Base-by-base conservation (phyloP, 53 echinoderm and acorn worm genomes). In the Luidia sarsii region DNA sequence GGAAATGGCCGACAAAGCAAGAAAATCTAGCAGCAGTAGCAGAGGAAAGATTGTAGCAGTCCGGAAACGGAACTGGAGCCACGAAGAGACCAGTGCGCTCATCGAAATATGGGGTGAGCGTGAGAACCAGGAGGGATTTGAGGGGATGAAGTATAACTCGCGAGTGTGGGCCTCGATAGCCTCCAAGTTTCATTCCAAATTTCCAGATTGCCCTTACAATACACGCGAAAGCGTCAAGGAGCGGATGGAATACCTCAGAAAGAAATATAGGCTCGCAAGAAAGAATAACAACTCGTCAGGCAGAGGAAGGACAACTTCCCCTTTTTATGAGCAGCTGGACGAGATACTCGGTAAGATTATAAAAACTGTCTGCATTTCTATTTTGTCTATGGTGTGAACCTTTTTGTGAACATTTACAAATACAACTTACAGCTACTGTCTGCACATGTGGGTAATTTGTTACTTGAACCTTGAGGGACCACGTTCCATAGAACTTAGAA, bases 261-360 rank as follows among this genome's bases (percentile, higher is more conserved):
- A 65, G 38, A 65, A 65, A 35, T 65, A 65, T 22, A 16, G 39
- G 3, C 15, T 20, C 6, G 65, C 65, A 0, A 65, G 38, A 20
- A 35, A 37, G 23, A 39, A 37, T 10, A 65, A 65, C 53, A 53
- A 53, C 65, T 6, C 4, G 22, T 20, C 20, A 9, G 37, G 65
- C 1, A 3, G 65, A 21, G 65, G 65, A 4, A 65, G 65, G 21
- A 24, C 23, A 7, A n/a, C 65, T 37, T 65, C 65, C 65, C 65
- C 65, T 21, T 65, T 65, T 39, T 65, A 65, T 24, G 32, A 28
- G 14, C 3, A 60, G 8, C 29, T 60, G 29, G 60, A 60, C 13
- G 60, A 60, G 32, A 60, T 60, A 10, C 2, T 60, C 60, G 60
- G 60, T 60, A 60, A 60, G 60, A n/a, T n/a, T n/a, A n/a, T n/a